phyloP scores from a whole-genome alignment of 2,888 invertebrate genomes.

The Noctuana brunneofusca region DNA sequence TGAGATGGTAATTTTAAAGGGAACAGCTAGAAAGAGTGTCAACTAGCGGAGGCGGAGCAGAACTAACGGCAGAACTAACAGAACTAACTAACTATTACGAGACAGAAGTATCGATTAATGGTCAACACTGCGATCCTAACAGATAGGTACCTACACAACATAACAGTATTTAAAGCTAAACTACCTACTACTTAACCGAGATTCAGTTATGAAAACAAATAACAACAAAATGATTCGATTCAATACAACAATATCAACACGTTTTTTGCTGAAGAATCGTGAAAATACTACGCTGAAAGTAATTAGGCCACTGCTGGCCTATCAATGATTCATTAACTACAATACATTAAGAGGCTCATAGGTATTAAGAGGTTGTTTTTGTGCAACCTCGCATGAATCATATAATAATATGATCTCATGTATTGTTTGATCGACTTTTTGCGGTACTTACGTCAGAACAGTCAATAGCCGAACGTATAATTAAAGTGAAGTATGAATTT shows the following conservation, averaged over 20 bases:
- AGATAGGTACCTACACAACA: background rate
- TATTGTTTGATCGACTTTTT: conserved; percentile 28
- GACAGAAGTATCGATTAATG: no score
- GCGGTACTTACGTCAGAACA: conserved; percentile 19
- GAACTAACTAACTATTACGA: no score
- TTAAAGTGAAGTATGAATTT: conserved; percentile 28
- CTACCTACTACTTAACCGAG: background rate
- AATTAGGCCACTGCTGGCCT: conserved; percentile 24
- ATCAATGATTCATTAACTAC: conserved; percentile 31
- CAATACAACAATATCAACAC: background rate
- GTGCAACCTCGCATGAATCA: conserved; percentile 23
- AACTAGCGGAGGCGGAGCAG: no score
- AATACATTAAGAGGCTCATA: conserved; percentile 26
- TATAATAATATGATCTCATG: conserved; percentile 32
- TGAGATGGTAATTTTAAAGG: no score
- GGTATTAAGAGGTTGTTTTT: conserved; percentile 27
- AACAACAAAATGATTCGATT: background rate
- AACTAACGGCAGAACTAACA: no score
- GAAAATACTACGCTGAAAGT: conserved; percentile 20
- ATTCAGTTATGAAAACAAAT: background rate
- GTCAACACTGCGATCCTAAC: no score
- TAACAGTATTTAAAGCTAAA: background rate
- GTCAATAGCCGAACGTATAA: conserved; percentile 23
- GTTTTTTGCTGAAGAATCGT: conserved; percentile 6
- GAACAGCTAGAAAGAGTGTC: no score